These are phyloP conservation scores for Eolophus roseicapilla DNA, from an alignment of 2,113 vertebrate genomes.

Conservation along the genomic window DNA sequence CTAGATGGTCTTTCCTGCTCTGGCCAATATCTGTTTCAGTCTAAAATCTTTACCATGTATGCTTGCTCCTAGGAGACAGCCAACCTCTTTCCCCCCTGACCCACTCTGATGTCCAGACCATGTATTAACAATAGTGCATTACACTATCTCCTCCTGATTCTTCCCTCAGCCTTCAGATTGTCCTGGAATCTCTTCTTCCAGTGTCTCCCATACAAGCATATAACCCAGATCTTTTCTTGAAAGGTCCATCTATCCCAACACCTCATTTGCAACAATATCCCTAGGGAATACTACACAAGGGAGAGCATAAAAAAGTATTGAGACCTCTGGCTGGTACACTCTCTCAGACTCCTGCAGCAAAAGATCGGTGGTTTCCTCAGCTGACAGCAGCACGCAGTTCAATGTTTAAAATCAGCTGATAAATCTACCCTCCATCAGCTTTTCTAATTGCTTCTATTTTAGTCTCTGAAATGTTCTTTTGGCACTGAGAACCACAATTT, in stretches of 20 bases:
- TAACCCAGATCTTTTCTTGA: neutral
- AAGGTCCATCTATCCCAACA: neutral
- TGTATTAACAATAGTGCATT: neutral
- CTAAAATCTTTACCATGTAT: neutral
- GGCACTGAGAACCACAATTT: neutral
- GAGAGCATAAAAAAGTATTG: neutral
- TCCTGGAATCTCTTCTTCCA: neutral
- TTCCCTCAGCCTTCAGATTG: neutral
- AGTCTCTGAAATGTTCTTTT: neutral
- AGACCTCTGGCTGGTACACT: neutral
- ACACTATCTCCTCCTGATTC: neutral
- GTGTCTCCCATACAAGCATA: neutral
- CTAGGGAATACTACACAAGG: neutral
- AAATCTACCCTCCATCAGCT: neutral
- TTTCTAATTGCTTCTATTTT: conserved; percentile 22
- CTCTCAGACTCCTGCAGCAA: neutral
- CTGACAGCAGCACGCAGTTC: neutral
- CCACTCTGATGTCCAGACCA: neutral
- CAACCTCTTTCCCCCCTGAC: neutral
- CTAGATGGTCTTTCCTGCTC: neutral
- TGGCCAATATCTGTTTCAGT: neutral
- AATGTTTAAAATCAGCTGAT: neutral
- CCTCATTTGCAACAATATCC: neutral
- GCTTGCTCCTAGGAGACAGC: neutral
- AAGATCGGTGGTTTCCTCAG: neutral